These are phyloP conservation scores for Agrilus cyanescens DNA, from an alignment of 2,888 invertebrate genomes.

Conservation along the genomic window DNA sequence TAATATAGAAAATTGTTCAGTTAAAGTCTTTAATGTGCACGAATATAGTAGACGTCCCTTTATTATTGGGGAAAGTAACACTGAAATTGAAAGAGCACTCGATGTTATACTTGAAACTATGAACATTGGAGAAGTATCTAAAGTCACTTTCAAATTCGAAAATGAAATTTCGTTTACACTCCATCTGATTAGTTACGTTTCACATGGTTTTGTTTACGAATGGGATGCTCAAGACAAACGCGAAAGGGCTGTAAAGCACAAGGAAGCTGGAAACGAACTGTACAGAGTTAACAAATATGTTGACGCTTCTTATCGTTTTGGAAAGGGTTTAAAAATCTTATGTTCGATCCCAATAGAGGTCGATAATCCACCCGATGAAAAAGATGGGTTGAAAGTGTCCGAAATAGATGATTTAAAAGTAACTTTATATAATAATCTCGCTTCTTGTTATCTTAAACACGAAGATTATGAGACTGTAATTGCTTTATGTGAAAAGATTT, in stretches of 20 bases:
- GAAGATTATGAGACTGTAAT: slow-evolving; percentile 55
- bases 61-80: slow-evolving; percentile 35
- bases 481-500: slow-evolving; percentile 44
- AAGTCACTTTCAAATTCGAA: slow-evolving; percentile 33
- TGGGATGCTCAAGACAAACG: slow-evolving; percentile 34
- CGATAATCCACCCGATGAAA: slow-evolving; percentile 34
- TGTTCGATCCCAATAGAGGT: slow-evolving; percentile 47
- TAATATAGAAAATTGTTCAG: slow-evolving; percentile 18
- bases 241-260: slow-evolving; percentile 34
- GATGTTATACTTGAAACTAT: slow-evolving; percentile 39
- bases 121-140: slow-evolving; percentile 36
- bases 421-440: slow-evolving; percentile 69
- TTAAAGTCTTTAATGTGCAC: slow-evolving; percentile 12
- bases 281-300: slow-evolving; percentile 48
- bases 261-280: slow-evolving; percentile 45
- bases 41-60: slow-evolving; percentile 16
- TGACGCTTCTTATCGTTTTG: slow-evolving; percentile 65
- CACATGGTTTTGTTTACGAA: slow-evolving; percentile 35
- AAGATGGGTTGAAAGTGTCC: slow-evolving; percentile 38
- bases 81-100: slow-evolving; percentile 37
- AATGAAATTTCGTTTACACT: slow-evolving; percentile 28
- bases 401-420: slow-evolving; percentile 49
- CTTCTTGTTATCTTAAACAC: slow-evolving; percentile 64
- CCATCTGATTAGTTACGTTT: slow-evolving; percentile 30
- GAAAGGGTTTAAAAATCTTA: slow-evolving; percentile 60